Conservation (phyloP, 2,888 invertebrate species). For the Clostera curtula region DNA sequence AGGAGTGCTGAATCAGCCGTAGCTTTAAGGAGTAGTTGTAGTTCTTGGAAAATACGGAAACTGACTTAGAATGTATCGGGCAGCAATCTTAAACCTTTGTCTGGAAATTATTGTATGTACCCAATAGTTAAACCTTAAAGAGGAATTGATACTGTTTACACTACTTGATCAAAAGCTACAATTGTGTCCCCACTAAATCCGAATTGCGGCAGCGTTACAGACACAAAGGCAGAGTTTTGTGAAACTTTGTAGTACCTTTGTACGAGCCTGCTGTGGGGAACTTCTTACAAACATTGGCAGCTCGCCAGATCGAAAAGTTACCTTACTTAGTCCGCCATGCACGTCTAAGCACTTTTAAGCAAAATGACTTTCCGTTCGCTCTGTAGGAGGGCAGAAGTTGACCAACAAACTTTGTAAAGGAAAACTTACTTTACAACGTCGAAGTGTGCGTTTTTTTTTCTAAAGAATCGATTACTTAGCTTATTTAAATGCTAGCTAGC, state of each 20-base stretch:
- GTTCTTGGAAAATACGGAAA: too few species aligned
- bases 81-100: too few species aligned
- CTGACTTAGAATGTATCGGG: too few species aligned
- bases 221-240: constrained; percentile 34
- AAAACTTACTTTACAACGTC: too few species aligned
- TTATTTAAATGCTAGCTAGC: too few species aligned
- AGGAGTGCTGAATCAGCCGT: too few species aligned
- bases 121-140: too few species aligned
- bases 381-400: constrained; percentile 10
- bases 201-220: constrained; percentile 22
- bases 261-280: constrained; percentile 30
- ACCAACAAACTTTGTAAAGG: constrained; percentile 3
- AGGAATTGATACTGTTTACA: too few species aligned
- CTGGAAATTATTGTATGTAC: too few species aligned
- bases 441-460: background rate
- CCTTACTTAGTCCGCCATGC: constrained; percentile 39
- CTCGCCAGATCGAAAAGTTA: constrained; percentile 43
- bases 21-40: too few species aligned
- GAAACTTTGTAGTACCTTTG: constrained; percentile 43
- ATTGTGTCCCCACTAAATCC: constrained; percentile 12
- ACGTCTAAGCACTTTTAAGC: constrained; percentile 41
- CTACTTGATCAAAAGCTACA: too few species aligned
- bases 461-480: too few species aligned
- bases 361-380: constrained; percentile 30
- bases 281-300: constrained; percentile 53